phyloP scores from a whole-genome alignment of 1,140 invertebrate genomes.

The Uloborus diversus region DNA sequence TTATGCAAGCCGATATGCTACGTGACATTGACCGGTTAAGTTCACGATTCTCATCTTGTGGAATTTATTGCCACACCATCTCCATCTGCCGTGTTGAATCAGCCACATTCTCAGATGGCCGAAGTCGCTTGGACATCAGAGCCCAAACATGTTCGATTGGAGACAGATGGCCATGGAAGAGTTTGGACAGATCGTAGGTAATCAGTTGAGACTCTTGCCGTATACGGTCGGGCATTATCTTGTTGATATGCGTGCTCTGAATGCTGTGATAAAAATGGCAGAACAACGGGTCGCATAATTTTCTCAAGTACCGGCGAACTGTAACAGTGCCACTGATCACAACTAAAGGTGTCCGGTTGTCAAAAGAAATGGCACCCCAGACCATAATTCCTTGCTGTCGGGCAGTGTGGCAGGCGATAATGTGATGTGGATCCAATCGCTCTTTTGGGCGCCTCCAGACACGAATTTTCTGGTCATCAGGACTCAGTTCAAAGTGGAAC shows the following conservation, averaged over 20 bases:
- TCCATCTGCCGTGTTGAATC: background rate
- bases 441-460: constrained; percentile 13
- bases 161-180: background rate
- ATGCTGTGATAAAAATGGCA: no score
- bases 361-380: background rate
- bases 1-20: no score
- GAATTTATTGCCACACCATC: background rate
- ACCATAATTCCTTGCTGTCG: background rate
- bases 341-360: background rate
- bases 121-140: background rate
- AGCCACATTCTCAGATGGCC: background rate
- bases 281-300: no score
- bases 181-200: background rate
- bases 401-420: background rate
- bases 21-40: no score
- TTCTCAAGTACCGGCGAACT: background rate
- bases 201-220: background rate
- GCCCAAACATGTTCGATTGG: background rate
- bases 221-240: background rate
- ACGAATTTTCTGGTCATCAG: background rate
- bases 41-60: background rate
- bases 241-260: background rate
- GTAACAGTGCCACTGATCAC: background rate
- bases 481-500: background rate
- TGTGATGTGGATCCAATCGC: background rate